Percentiles rank a stretch among this genome's conserved stretches.
phyloP scores from a whole-genome alignment of 2,797 vertebrate species.

The Pyrocephalus nanus region DNA sequence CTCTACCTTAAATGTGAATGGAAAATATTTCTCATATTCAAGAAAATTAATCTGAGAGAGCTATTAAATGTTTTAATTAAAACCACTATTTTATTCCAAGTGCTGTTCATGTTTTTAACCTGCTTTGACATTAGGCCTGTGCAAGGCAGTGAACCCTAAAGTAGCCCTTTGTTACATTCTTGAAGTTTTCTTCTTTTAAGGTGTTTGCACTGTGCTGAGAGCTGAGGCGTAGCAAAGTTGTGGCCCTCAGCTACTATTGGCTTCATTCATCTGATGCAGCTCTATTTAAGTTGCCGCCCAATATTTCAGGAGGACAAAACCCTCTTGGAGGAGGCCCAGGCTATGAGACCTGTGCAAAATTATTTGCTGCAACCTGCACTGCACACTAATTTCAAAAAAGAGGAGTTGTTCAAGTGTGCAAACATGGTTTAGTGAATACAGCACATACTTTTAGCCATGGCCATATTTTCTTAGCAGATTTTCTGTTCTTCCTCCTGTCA shows the following conservation, averaged over 20 bases:
- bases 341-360: neutral
- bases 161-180: neutral
- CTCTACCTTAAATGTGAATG: neutral
- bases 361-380: neutral
- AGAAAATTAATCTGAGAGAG: neutral
- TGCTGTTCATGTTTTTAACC: neutral
- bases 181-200: neutral
- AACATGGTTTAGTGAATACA: neutral
- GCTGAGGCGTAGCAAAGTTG: neutral
- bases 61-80: neutral
- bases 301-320: neutral
- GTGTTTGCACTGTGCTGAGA: neutral
- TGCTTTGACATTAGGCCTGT: neutral
- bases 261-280: neutral
- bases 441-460: neutral
- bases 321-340: neutral
- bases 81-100: neutral
- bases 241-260: neutral
- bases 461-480: neutral
- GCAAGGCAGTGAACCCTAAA: neutral
- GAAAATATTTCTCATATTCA: neutral
- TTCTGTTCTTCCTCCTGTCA: neutral
- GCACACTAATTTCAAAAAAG: neutral
- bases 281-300: neutral
- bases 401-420: neutral